Base-by-base conservation (phyloP, 2,888 invertebrate species). In the Xestia xanthographa region DNA sequence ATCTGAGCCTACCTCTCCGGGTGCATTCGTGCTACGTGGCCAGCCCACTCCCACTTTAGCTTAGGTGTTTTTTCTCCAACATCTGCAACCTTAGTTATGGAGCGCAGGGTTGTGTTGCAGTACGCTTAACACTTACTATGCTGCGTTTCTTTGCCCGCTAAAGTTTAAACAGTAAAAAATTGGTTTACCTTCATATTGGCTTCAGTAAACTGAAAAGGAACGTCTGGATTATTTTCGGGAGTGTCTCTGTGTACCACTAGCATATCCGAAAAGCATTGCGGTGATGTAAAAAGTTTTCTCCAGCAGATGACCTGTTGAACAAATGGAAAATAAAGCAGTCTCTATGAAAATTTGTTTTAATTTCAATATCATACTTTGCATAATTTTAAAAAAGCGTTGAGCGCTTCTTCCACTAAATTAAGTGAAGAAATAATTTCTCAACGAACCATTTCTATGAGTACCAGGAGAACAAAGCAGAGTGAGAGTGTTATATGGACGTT, bases 191-290 rank as follows among this genome's bases (percentile, higher is more conserved):
- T 90, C 90, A 94, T 91, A 85, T 96, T 96, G 17, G 93, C 93
- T 77, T 94, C 94, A 66, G 93, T 93, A 77, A 95, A 96, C 75
- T 95, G 93, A 86, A 96, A 96, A 20, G 94, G 95, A 20, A 91
- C 92, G 0, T 75, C 43, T 0, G 92, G 75, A 84, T 96, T 94
- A 82, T 96, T 96, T 22, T 93, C 91, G 0, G 66, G 20, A 3
- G 85, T 89, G 81, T 96, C 96, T 84, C 94, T 90, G 81, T 96
- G 96, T 38, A 93, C 93, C 77, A 90, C 58, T 34, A 94, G 84
- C 1, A 94, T 93, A 53, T 94, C 93, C 60, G 93, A 93, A 66
- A 80, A 75, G 41, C 91, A 83, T 63, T 79, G 87, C 38, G 83
- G 83, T 26, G 95, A 89, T 50, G 90, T 91, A 41, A 90, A 90